These are phyloP conservation scores for Diachasmimorpha longicaudata DNA, from an alignment of 1,140 invertebrate genomes.

Conservation along the genomic window DNA sequence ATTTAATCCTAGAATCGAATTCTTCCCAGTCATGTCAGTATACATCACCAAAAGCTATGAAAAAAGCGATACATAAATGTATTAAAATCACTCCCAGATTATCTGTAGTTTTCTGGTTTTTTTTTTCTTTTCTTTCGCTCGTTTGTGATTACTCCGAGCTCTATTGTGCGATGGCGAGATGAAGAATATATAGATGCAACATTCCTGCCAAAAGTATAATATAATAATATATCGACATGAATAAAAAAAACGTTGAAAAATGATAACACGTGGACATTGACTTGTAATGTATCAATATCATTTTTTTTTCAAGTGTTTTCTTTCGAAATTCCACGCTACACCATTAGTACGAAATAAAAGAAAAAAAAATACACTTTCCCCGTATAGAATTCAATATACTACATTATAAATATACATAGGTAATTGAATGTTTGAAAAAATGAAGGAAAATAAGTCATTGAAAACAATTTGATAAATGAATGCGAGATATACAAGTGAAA, in stretches of 20 bases:
- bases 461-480: neutral
- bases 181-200: conserved; percentile 40
- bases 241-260: conserved; percentile 33
- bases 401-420: conserved; percentile 18
- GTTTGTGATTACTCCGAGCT: conserved; percentile 6
- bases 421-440: conserved; percentile 25
- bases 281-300: neutral
- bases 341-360: neutral
- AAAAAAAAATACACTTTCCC: conserved; percentile 15
- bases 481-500: neutral
- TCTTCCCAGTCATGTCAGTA: conserved; percentile 7
- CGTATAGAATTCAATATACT: conserved; percentile 30
- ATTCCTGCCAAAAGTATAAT: conserved; percentile 51
- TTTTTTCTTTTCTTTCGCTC: neutral
- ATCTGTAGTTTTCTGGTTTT: neutral
- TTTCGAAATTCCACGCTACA: neutral
- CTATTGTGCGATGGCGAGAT: conserved; percentile 13
- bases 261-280: conserved; percentile 7
- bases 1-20: conserved; percentile 21
- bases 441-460: conserved; percentile 26
- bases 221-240: conserved; percentile 47
- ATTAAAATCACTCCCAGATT: neutral
- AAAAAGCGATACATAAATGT: neutral
- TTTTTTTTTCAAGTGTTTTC: neutral
- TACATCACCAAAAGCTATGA: conserved; percentile 15